Evolutionary conservation across 2,113 vertebrate species (phyloP).

Genomic region (Etia nguti): DNA sequence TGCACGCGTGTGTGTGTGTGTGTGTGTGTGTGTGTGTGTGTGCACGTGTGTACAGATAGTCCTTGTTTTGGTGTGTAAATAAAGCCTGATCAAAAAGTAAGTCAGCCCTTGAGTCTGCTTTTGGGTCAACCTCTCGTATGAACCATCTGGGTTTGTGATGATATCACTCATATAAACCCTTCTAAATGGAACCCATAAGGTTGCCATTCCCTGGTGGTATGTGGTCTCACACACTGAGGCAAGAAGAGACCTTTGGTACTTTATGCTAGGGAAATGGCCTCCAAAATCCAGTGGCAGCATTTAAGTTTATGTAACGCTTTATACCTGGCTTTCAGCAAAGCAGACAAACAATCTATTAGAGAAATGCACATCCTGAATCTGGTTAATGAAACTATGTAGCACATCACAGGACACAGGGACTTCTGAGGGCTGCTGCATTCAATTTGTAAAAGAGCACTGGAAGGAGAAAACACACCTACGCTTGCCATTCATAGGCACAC

Average conservation of each 20-base stretch:
- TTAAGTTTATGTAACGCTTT: neutral
- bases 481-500: neutral
- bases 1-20: fast-evolving
- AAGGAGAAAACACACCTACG: neutral
- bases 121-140: fast-evolving
- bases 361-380: neutral
- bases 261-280: neutral
- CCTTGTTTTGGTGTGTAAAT: neutral
- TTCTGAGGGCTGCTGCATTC: neutral
- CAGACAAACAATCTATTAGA: too few species aligned
- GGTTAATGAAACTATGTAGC: neutral
- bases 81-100: neutral
- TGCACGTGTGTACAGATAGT: fast-evolving
- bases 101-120: neutral
- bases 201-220: neutral
- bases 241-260: neutral
- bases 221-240: neutral
- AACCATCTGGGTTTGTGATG: neutral
- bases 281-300: fast-evolving
- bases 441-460: neutral
- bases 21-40: fast-evolving
- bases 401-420: neutral
- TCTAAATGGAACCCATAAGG: neutral
- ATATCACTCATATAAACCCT: neutral
- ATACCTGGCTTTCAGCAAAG: neutral